Conservation (phyloP, 2,888 invertebrate species). For the Ophonus ardosiacus region DNA sequence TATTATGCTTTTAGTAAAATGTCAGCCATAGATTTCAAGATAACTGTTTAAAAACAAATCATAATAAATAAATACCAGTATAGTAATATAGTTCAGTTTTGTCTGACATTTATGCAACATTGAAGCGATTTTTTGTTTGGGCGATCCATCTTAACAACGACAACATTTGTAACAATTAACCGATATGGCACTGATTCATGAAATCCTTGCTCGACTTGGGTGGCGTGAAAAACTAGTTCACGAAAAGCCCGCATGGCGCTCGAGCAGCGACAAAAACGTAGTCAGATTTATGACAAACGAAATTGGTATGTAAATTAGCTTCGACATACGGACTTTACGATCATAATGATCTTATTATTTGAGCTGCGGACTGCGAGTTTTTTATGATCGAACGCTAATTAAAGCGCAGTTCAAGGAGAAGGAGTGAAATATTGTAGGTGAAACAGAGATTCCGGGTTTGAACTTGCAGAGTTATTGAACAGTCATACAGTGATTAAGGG, state of each 20-base stretch:
- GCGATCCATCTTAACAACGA: slow-evolving; percentile 55
- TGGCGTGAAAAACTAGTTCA: slow-evolving; percentile 51
- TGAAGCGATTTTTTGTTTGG: slow-evolving; percentile 20
- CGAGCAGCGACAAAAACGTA: slow-evolving; percentile 26
- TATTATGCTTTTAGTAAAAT: background rate
- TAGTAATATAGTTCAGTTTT: slow-evolving; percentile 15
- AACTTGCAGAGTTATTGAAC: slow-evolving; percentile 19
- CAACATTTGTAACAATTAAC: slow-evolving; percentile 57
- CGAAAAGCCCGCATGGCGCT: slow-evolving; percentile 21
- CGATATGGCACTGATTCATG: slow-evolving; percentile 54
- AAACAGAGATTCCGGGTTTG: slow-evolving; percentile 29
- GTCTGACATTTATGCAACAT: slow-evolving; percentile 40
- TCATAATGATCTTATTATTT: slow-evolving; percentile 54
- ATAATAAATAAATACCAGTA: slow-evolving; percentile 20
- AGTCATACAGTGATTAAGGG: background rate
- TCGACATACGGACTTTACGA: slow-evolving; percentile 32
- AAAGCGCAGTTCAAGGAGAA: slow-evolving; percentile 31
- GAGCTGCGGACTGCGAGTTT: slow-evolving; percentile 10
- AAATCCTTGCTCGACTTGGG: slow-evolving; percentile 59
- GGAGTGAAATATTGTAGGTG: slow-evolving; percentile 33
- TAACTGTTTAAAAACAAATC: slow-evolving; percentile 27
- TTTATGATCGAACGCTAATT: slow-evolving; percentile 28
- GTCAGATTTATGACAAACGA: slow-evolving; percentile 57
- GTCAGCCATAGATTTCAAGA: slow-evolving; percentile 3
- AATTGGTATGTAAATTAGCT: slow-evolving; percentile 62